A percentile compares a stretch with the other conserved stretches of the same genome.
Conservation (phyloP, 2,113 vertebrate genomes). For the Alligator mississippiensis region DNA sequence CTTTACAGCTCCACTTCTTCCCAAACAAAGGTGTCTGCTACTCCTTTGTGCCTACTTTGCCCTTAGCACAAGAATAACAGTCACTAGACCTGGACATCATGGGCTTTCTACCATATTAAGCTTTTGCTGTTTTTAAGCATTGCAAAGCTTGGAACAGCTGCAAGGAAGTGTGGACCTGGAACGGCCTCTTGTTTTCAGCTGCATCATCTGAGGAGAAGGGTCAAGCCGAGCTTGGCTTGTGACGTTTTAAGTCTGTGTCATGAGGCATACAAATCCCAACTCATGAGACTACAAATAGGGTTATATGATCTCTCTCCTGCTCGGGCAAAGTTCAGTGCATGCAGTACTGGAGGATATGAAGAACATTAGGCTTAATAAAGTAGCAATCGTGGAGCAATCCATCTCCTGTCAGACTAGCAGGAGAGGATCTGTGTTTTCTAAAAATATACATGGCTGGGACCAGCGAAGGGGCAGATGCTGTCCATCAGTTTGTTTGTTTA, state of each 20-base stretch:
- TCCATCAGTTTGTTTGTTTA: neutral
- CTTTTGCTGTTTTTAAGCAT: neutral
- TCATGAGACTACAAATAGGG: neutral
- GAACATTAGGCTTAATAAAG: neutral
- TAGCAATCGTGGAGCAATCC: neutral
- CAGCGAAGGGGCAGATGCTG: neutral
- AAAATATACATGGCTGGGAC: neutral
- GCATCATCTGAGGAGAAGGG: neutral
- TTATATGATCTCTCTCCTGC: fast-evolving
- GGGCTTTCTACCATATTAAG: neutral
- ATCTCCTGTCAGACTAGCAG: neutral
- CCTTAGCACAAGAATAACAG: neutral
- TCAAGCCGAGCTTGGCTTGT: neutral
- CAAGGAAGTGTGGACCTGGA: neutral
- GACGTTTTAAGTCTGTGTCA: neutral
- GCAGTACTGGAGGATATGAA: neutral
- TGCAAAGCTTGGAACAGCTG: neutral
- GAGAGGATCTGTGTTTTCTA: neutral
- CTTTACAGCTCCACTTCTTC: neutral
- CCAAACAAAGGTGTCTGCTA: neutral
- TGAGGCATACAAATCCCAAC: neutral
- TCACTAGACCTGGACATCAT: neutral
- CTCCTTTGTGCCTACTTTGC: neutral
- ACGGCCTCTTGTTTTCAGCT: neutral
- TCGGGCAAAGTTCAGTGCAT: neutral